These are phyloP conservation scores for Liasis olivaceus DNA, from an alignment of 2,797 vertebrate genomes.

Conservation along the genomic window DNA sequence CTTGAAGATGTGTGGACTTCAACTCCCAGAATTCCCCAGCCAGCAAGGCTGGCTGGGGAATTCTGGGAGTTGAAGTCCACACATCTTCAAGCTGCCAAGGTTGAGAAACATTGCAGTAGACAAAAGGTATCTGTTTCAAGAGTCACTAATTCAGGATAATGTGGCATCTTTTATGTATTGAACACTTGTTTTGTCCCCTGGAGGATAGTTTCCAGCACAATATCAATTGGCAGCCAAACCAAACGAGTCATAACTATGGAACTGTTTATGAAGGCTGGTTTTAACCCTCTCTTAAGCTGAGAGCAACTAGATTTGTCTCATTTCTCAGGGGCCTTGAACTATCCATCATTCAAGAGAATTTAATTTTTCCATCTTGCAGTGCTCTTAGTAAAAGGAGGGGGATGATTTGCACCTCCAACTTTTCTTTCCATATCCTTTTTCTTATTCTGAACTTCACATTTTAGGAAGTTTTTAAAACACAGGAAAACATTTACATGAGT, in stretches of 20 bases:
- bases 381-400: not conserved
- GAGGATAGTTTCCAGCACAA: not conserved
- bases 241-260: not conserved
- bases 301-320: not conserved
- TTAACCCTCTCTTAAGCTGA: not conserved
- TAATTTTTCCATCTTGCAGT: not conserved
- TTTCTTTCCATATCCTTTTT: not conserved
- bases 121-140: not conserved
- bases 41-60: too few relatives aligned
- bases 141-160: not conserved
- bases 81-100: too few relatives aligned
- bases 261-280: constrained; percentile 1
- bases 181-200: not conserved
- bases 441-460: not conserved
- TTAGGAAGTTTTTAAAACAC: not conserved
- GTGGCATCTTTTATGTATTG: not conserved
- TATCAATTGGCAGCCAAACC: constrained; percentile 18
- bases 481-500: not conserved
- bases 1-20: too few relatives aligned
- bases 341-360: not conserved
- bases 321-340: not conserved
- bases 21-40: too few relatives aligned
- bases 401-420: not conserved
- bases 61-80: too few relatives aligned
- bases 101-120: too few relatives aligned